Evolutionary conservation across 2,113 vertebrate species (phyloP).

Genomic region (Crotalus helleri): DNA sequence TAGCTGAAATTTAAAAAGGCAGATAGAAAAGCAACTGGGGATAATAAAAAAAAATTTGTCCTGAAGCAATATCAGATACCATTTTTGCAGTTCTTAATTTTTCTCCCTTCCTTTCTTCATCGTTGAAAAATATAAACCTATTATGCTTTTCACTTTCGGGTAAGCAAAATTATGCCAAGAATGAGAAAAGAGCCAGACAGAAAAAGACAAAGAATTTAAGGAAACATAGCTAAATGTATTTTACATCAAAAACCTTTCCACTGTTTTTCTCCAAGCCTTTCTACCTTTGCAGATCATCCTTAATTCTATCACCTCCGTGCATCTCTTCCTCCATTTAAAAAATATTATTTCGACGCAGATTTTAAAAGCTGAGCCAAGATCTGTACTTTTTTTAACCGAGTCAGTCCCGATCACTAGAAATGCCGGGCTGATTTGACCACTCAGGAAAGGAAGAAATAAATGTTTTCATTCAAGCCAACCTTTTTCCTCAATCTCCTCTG

Average conservation of each 20-base stretch:
- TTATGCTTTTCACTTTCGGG: background rate
- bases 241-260: background rate
- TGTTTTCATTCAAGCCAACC: background rate
- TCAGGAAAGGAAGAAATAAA: background rate
- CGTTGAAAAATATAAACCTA: background rate
- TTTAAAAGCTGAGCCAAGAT: background rate
- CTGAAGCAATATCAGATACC: background rate
- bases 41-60: background rate
- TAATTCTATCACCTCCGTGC: background rate
- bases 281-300: background rate
- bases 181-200: background rate
- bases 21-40: background rate
- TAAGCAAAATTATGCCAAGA: background rate
- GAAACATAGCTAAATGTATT: background rate
- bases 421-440: background rate
- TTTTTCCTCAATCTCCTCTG: background rate
- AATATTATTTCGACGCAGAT: background rate
- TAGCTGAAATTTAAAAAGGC: background rate
- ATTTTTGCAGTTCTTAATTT: background rate
- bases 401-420: background rate
- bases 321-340: background rate
- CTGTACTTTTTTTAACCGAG: background rate
- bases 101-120: background rate
- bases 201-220: background rate
- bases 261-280: background rate